These are phyloP conservation scores for Resseliella maxima DNA, from an alignment of 2,888 invertebrate genomes.

Conservation along the genomic window DNA sequence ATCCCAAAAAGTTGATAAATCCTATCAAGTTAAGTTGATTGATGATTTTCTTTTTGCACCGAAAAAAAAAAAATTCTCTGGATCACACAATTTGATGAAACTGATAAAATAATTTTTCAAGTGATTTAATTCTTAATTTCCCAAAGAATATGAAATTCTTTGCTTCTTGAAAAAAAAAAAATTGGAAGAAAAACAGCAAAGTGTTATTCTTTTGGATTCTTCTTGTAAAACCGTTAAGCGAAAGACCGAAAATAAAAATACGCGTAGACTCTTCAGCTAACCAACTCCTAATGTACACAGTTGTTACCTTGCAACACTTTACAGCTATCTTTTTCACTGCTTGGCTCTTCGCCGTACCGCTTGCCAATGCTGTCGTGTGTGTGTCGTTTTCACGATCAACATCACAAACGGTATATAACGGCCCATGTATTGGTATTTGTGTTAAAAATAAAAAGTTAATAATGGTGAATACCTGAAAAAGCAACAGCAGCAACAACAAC, in stretches of 20 bases:
- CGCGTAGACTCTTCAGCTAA: conserved; percentile 67
- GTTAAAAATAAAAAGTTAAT: neutral
- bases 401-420: conserved; percentile 54
- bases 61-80: neutral
- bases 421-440: conserved; percentile 55
- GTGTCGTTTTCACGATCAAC: conserved; percentile 54
- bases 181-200: neutral
- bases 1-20: neutral
- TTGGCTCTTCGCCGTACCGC: conserved; percentile 26
- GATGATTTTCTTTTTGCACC: neutral
- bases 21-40: conserved; percentile 13
- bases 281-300: conserved; percentile 67
- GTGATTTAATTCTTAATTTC: too few species aligned
- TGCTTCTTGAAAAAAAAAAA: conserved; percentile 23
- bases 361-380: conserved; percentile 1
- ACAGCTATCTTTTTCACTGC: conserved; percentile 56
- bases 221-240: conserved; percentile 48
- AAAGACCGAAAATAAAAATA: conserved; percentile 57
- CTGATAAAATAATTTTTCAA: too few species aligned
- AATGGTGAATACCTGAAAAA: conserved; percentile 28
- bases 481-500: neutral
- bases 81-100: neutral
- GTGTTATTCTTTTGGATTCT: conserved; percentile 55
- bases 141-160: neutral
- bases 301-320: conserved; percentile 58